Conservation (phyloP, 2,888 invertebrate species). For the Volucella inflata region DNA sequence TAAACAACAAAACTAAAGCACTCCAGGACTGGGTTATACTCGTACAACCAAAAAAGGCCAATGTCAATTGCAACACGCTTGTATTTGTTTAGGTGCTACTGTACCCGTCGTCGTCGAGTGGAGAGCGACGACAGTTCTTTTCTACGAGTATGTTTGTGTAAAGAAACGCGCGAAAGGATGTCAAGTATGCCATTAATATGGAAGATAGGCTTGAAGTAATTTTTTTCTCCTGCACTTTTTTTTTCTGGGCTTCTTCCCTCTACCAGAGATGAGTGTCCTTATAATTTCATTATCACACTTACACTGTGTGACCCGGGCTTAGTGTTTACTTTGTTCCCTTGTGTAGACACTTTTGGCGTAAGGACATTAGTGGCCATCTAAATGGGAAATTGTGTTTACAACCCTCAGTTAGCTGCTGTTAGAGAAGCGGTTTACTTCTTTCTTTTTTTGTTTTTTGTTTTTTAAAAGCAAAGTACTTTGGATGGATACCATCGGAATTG, state of each 20-base stretch:
- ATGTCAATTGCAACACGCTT: slow-evolving; percentile 59
- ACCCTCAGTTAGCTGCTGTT: too few relatives aligned
- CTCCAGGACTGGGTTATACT: neutral
- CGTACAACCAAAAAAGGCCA: slow-evolving; percentile 48
- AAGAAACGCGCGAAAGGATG: slow-evolving; percentile 65
- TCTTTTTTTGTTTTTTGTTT: slow-evolving; percentile 11
- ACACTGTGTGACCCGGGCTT: slow-evolving; percentile 53
- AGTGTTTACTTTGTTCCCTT: slow-evolving; percentile 50
- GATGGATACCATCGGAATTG: slow-evolving; percentile 38
- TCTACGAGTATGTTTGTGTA: slow-evolving; percentile 29
- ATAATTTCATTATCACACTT: slow-evolving; percentile 74
- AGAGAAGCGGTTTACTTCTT: slow-evolving; percentile 35
- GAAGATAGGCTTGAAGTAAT: slow-evolving; percentile 60
- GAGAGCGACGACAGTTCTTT: too few relatives aligned
- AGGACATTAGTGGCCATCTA: slow-evolving; percentile 68
- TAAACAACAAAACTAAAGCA: slow-evolving; percentile 33
- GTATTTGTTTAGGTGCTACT: too few relatives aligned
- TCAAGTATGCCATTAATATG: slow-evolving; percentile 72
- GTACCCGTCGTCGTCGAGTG: too few relatives aligned
- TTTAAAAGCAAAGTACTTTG: slow-evolving; percentile 50
- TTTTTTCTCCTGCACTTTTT: slow-evolving; percentile 22
- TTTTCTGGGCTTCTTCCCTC: slow-evolving; percentile 18
- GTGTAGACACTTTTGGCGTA: slow-evolving; percentile 50
- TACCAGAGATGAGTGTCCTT: slow-evolving; percentile 54
- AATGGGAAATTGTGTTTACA: slow-evolving; percentile 58